These are phyloP conservation scores for Drosophila nigrodunni DNA, from an alignment of 1,140 invertebrate genomes.

Conservation along the genomic window DNA sequence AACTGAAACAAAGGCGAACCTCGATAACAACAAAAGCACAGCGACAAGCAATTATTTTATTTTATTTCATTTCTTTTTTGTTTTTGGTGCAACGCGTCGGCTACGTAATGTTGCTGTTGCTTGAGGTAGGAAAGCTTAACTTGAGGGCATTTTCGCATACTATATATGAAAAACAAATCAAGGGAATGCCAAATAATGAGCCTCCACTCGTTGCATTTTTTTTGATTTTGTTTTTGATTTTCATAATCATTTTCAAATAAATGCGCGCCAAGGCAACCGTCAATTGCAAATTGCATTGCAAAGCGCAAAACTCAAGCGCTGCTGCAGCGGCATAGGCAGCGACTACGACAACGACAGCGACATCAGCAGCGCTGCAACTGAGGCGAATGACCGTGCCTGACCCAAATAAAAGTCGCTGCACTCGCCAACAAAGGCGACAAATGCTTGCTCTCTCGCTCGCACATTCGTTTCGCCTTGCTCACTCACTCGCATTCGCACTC, in stretches of 20 bases:
- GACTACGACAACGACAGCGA: not conserved
- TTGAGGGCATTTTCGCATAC: constrained; percentile 3
- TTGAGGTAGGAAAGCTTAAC: not conserved
- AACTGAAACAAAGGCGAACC: constrained; percentile 20
- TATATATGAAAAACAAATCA: constrained; percentile 6
- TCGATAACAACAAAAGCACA: constrained; percentile 3
- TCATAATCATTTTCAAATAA: constrained; percentile 78
- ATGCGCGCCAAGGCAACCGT: constrained; percentile 71
- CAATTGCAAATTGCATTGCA: constrained; percentile 31
- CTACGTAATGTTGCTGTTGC: constrained; percentile 1
- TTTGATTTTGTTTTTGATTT: constrained; percentile 40
- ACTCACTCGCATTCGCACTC: constrained; percentile 7
- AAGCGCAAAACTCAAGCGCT: constrained; percentile 35
- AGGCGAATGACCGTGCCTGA: constrained; percentile 85
- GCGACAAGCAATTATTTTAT: constrained; percentile 5
- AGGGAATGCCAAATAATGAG: constrained; percentile 45
- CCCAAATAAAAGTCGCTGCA: constrained; percentile 85
- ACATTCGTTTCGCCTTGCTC: not conserved
- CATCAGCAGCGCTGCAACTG: constrained; percentile 43
- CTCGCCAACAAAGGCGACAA: constrained; percentile 71
- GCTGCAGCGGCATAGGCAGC: constrained; percentile 3
- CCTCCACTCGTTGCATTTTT: constrained; percentile 20
- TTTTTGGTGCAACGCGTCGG: constrained; percentile 10
- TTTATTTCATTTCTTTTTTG: not conserved
- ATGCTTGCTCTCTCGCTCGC: constrained; percentile 41